Evolutionary conservation across 2,888 invertebrate genomes (phyloP).

Genomic region (Drosophila birchii): DNA sequence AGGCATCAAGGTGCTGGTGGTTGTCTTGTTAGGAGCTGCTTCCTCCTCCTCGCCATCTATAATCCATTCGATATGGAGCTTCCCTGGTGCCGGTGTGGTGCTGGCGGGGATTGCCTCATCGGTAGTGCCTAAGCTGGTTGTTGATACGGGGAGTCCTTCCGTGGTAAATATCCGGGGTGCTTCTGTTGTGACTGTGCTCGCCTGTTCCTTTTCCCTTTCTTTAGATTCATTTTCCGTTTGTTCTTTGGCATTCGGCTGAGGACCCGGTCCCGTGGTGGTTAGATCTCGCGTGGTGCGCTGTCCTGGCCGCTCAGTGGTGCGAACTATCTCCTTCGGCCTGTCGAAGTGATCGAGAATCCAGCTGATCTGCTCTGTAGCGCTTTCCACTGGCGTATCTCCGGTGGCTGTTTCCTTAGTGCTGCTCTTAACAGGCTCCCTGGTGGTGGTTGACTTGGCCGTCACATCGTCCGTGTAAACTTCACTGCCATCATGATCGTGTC

Average conservation of each 20-base stretch:
- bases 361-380: constrained; percentile 51
- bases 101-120: neutral
- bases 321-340: constrained; percentile 58
- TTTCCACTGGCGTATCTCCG: constrained; percentile 8
- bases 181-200: neutral
- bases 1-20: constrained; percentile 10
- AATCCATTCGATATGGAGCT: constrained; percentile 50
- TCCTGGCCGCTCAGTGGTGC: constrained; percentile 48
- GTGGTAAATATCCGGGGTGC: neutral
- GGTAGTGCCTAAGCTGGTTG: neutral
- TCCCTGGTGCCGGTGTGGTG: constrained; percentile 11
- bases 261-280: constrained; percentile 8
- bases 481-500: constrained; percentile 65
- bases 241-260: neutral
- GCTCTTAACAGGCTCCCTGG: constrained; percentile 7
- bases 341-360: constrained; percentile 71
- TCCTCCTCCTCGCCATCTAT: constrained; percentile 44
- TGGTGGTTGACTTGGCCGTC: constrained; percentile 28
- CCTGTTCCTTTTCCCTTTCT: neutral
- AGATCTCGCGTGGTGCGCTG: constrained; percentile 21
- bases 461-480: constrained; percentile 54
- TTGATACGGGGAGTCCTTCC: neutral
- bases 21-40: neutral
- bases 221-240: neutral
- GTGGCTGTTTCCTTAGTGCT: neutral